Evolutionary conservation across 2,888 invertebrate species (phyloP).

Genomic region (Trachelus iudaicus): DNA sequence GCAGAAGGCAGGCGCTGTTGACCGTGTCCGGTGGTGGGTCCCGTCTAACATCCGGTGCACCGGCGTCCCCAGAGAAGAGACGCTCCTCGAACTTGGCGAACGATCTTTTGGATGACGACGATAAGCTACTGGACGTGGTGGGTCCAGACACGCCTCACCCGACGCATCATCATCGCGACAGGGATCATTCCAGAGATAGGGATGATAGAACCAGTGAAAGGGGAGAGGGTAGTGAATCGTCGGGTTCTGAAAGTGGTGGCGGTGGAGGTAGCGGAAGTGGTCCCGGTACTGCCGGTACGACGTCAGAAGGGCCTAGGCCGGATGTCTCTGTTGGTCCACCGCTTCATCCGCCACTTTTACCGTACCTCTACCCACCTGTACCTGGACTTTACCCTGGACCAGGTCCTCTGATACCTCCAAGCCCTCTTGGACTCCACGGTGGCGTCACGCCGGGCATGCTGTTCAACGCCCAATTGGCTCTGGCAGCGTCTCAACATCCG

Average conservation of each 20-base stretch:
- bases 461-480: constrained; percentile 88
- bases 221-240: constrained; percentile 62
- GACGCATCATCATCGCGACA: constrained; percentile 62
- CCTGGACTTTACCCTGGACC: constrained; percentile 83
- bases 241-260: constrained; percentile 70
- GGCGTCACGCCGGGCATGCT: constrained; percentile 85
- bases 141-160: constrained; percentile 87
- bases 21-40: constrained; percentile 64
- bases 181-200: constrained; percentile 59
- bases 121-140: constrained; percentile 87
- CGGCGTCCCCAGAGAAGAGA: constrained; percentile 60
- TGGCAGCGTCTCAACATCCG: constrained; percentile 86
- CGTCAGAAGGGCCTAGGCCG: constrained; percentile 78
- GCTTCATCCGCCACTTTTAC: constrained; percentile 89
- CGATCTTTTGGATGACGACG: constrained; percentile 77
- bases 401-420: constrained; percentile 76
- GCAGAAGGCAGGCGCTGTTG: constrained; percentile 66
- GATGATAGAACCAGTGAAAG: constrained; percentile 61
- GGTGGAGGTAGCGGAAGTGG: constrained; percentile 61
- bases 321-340: constrained; percentile 95
- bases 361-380: constrained; percentile 88
- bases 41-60: constrained; percentile 56
- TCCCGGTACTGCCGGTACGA: constrained; percentile 61
- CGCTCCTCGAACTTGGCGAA: constrained; percentile 58
- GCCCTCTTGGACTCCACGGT: constrained; percentile 74